Evolutionary conservation across 64 coral and sea anemone genomes (phyloP), one percentile per base, ranked within the genome.

Genomic region (Dendrophyllia cribrosa): DNA sequence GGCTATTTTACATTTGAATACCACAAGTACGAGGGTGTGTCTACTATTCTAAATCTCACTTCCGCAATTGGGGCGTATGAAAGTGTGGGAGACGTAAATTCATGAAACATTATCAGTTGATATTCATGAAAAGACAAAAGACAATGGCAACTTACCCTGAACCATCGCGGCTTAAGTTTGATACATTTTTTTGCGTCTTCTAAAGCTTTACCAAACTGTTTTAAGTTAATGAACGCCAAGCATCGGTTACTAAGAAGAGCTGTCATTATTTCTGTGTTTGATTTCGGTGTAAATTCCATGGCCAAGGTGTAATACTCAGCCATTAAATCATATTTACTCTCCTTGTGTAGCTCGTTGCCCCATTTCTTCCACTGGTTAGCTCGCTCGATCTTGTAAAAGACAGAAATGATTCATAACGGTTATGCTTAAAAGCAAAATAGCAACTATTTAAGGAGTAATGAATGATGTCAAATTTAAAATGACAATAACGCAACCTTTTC

Each of bases 81-180:
- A 34, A 34, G 34, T 34, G 34, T 34, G 34, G 34, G 34, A 34
- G 34, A 34, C 0, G 34, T 34, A 34, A 34, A 34, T 34, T 34
- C 34, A 34, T 34, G 34, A 34, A 34, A 34, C 34, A 34, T 34
- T 34, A 34, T 22, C 43, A 9, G 1, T 9, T 19, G 17, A 44
- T 72, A 22, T 22, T 1, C 1, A 13, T 25, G 1, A 19, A 19
- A 72, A 15, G 9, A 44, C 21, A 25, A 44, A 44, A 22, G 21
- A 3, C 7, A 34, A 73, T 70, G 4, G 8, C 11, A 6, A 34
- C 67, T 59, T 45, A 90, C 88, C 76, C 77, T 66, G 19, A 85
- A 92, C 91, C 91, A 92, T 4, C 25, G 20, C 21, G 91, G 91
- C 46, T 67, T 92, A n/a, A 78, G 50, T 59, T 73, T 75, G 44